phyloP scores from a whole-genome alignment of 2,888 invertebrate genomes.

The Calameuta filiformis region DNA sequence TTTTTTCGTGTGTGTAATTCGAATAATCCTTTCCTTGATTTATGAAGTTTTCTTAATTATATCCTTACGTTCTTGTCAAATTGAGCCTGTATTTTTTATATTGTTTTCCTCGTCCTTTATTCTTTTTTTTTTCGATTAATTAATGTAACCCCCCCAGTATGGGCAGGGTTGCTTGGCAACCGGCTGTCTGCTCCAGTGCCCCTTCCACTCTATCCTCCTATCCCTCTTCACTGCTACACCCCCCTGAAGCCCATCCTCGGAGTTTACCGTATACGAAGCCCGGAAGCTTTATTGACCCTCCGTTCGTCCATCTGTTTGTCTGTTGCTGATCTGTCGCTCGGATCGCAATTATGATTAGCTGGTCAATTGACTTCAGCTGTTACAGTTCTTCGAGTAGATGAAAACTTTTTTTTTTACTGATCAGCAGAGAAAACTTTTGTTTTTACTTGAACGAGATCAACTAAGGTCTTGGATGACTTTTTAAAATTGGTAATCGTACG shows the following conservation, averaged over 20 bases:
- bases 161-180: constrained; percentile 21
- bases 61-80: background rate
- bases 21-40: background rate
- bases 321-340: constrained; percentile 1
- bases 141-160: constrained; percentile 22
- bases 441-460: background rate
- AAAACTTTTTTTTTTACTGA: background rate
- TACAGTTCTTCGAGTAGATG: background rate
- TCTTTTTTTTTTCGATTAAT: constrained; percentile 20
- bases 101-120: constrained; percentile 2
- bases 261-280: constrained; percentile 6
- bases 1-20: background rate
- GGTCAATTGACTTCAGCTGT: constrained; percentile 7
- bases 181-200: constrained; percentile 10
- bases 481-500: background rate
- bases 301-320: constrained; percentile 6
- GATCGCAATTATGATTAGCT: constrained; percentile 3
- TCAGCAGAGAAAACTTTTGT: background rate
- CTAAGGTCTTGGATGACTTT: background rate
- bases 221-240: background rate
- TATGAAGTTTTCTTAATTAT: background rate
- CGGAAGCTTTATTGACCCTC: constrained; percentile 23
- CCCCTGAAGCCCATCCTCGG: background rate
- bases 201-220: background rate
- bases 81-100: background rate